Base-by-base conservation (phyloP, 1,140 invertebrate genomes). In the Gonatopus flavifemur region DNA sequence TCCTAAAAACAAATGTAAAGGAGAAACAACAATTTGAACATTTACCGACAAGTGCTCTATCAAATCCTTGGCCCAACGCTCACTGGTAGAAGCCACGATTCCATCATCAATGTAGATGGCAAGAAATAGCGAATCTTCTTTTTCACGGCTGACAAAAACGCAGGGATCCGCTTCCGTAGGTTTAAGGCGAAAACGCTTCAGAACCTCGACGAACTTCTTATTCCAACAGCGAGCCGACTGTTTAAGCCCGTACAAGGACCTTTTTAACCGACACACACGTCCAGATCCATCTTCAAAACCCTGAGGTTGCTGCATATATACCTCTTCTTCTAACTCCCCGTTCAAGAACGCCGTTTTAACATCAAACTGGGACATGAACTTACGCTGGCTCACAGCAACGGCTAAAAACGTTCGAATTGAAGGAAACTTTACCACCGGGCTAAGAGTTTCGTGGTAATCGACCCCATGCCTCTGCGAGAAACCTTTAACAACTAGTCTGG, bases 171-270 rank as follows among this genome's bases (percentile, higher is more conserved):
- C n/a, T n/a, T n/a, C n/a, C n/a, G n/a, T n/a, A n/a, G n/a, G n/a
- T n/a, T n/a, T n/a, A 45, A 57, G 58, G 16, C 38, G 40, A n/a
- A 59, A 32, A 36, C 19, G 12, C 25, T 38, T 20, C 7, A 51
- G n/a, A 0, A 25, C 7, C 6, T 49, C 59, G 48, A 67, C 43
- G 22, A 71, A 38, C 52, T 64, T 69, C 28, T 28, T 32, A 46
- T 67, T 71, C 67, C 62, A 71, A 30, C 46, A 21, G 33, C 48
- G 47, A n/a, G n/a, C n/a, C n/a, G n/a, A n/a, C n/a, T n/a, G n/a
- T n/a, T n/a, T n/a, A n/a, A n/a, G n/a, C n/a, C 70, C 70, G 62
- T 76, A 74, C 13, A 74, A 53, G 13, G 69, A 19, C 41, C 67
- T 69, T n/a, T 70, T 62, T 3, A 72, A 48, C 37, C 40, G 50